A percentile compares a stretch with the other conserved stretches of the same genome.
These are phyloP conservation scores for Paralichthys olivaceus DNA, from an alignment of 2,113 vertebrate species.

Conservation along the genomic window DNA sequence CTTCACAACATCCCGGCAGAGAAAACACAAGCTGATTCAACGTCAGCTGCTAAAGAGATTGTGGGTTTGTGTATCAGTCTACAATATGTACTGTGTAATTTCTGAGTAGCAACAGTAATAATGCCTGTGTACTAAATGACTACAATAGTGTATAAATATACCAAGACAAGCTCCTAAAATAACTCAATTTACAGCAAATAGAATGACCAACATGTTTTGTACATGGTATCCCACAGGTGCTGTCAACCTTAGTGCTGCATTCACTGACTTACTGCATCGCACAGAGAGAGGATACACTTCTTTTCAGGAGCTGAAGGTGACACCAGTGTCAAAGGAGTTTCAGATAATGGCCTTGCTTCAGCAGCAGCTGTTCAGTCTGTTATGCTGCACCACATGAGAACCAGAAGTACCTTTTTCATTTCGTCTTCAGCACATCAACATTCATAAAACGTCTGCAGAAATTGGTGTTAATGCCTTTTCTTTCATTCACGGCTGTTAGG, in stretches of 20 bases:
- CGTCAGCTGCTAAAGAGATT: background rate
- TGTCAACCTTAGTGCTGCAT: background rate
- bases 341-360: background rate
- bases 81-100: background rate
- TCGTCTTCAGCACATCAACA: background rate
- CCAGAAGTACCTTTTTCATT: background rate
- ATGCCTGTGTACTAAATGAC: background rate
- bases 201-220: background rate
- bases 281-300: background rate
- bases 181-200: too few relatives aligned
- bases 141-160: background rate
- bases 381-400: background rate
- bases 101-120: background rate
- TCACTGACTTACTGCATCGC: background rate
- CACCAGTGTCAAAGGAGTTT: background rate
- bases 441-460: background rate
- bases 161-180: too few relatives aligned
- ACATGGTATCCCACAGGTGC: background rate
- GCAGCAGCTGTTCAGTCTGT: background rate
- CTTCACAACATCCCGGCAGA: conserved; percentile 6
- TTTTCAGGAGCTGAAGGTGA: background rate
- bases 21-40: background rate
- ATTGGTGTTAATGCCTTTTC: background rate
- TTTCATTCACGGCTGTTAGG: too few relatives aligned
- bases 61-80: background rate